These are phyloP conservation scores for Andricus quercusramuli DNA, from an alignment of 2,888 invertebrate species.

Conservation along the genomic window DNA sequence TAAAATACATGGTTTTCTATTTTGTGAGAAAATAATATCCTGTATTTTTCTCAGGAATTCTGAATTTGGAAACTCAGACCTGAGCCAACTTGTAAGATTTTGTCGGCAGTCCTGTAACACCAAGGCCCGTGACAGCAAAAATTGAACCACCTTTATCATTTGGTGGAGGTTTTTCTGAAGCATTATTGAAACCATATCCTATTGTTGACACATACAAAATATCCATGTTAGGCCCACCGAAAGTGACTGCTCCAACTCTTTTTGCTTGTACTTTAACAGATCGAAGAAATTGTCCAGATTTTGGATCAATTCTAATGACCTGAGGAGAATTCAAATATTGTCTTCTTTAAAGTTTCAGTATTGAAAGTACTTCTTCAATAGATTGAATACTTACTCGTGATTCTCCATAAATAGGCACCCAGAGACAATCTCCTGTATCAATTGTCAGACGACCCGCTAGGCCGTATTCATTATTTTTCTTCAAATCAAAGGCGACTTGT, in stretches of 20 bases:
- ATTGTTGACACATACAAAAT: constrained; percentile 86
- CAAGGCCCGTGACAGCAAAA: constrained; percentile 76
- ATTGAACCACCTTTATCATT: constrained; percentile 77
- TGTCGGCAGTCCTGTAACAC: constrained; percentile 66
- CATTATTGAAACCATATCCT: constrained; percentile 74
- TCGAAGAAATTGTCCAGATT: constrained; percentile 80
- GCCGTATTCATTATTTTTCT: constrained; percentile 81
- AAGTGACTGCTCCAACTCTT: constrained; percentile 85
- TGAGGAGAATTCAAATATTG: constrained; percentile 62
- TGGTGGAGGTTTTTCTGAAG: constrained; percentile 75
- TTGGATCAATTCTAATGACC: constrained; percentile 83
- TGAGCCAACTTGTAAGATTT: background rate
- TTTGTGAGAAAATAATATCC: no score
- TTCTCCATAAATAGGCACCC: constrained; percentile 86
- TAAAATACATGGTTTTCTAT: no score
- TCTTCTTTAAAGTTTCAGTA: background rate
- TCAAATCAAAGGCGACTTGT: constrained; percentile 82
- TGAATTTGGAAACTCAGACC: no score
- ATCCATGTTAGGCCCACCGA: constrained; percentile 84
- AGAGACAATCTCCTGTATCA: constrained; percentile 87
- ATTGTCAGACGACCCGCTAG: constrained; percentile 89
- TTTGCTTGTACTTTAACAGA: constrained; percentile 82
- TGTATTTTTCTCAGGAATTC: no score
- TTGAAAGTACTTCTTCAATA: background rate
- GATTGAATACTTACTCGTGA: constrained; percentile 81